These are phyloP conservation scores for Eurois occulta DNA, from an alignment of 2,888 invertebrate genomes.

Conservation along the genomic window DNA sequence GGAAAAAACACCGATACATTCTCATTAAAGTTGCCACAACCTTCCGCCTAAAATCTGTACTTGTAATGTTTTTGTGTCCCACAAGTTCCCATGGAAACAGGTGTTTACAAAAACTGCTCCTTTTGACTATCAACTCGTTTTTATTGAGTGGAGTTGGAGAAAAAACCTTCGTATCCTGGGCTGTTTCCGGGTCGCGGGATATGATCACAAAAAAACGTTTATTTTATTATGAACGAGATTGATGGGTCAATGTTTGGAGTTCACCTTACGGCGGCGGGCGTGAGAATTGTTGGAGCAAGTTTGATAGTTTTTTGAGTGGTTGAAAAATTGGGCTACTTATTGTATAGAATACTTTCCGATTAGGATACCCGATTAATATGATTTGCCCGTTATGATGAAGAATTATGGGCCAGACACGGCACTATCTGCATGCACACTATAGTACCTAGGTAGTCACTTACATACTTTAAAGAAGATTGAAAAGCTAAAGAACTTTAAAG, in stretches of 20 bases:
- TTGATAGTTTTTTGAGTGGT: neutral
- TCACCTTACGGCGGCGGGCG: constrained; percentile 68
- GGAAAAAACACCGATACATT: constrained; percentile 21
- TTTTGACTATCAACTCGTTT: constrained; percentile 84
- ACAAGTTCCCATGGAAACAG: constrained; percentile 85
- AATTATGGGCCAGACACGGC: too few relatives aligned
- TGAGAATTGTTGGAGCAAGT: constrained; percentile 69
- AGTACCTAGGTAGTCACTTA: neutral
- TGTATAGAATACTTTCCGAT: neutral
- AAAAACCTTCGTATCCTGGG: constrained; percentile 84
- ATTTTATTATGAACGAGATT: constrained; percentile 72
- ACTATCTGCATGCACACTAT: neutral
- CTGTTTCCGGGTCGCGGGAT: constrained; percentile 84
- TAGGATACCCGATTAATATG: too few relatives aligned
- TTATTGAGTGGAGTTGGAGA: constrained; percentile 74
- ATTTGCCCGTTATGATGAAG: neutral
- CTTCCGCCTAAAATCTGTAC: constrained; percentile 72
- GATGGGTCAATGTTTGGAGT: constrained; percentile 82
- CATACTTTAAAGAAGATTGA: neutral
- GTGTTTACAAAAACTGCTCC: constrained; percentile 85
- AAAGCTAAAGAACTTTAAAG: too few relatives aligned
- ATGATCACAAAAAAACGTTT: constrained; percentile 72
- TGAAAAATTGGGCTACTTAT: neutral
- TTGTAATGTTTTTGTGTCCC: constrained; percentile 72
- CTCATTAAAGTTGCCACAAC: constrained; percentile 50